phyloP scores from a whole-genome alignment of 1,140 invertebrate genomes.

The Sarcophaga bullata region DNA sequence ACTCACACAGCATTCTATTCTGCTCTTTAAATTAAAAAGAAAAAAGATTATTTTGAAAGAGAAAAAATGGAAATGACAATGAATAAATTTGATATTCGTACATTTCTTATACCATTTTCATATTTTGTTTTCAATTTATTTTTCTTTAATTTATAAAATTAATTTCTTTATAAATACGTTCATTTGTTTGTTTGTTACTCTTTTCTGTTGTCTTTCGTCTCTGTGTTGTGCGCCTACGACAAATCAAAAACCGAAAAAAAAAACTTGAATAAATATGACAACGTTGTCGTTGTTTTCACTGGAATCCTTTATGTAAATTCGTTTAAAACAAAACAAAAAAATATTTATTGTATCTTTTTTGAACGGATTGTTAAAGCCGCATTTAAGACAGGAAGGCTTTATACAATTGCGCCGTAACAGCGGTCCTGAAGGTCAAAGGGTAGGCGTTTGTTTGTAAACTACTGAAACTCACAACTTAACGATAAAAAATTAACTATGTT shows the following conservation, averaged over 20 bases:
- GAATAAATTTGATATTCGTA: too few species aligned
- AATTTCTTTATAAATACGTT: conserved; percentile 38
- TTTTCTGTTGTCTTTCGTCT: conserved; percentile 31
- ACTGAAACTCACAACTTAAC: not conserved
- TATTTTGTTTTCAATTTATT: not conserved
- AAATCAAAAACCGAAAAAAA: conserved; percentile 21
- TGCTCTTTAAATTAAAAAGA: not conserved
- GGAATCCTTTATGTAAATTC: not conserved
- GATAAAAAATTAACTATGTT: conserved; percentile 30
- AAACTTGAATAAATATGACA: conserved; percentile 32
- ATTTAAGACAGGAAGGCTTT: conserved; percentile 64
- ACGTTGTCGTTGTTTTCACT: not conserved
- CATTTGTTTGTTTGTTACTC: conserved; percentile 38
- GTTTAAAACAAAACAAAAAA: not conserved
- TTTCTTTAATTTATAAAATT: conserved; percentile 34
- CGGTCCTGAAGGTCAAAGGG: conserved; percentile 64
- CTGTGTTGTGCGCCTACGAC: conserved; percentile 17
- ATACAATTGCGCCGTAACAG: conserved; percentile 64
- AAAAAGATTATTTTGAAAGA: too few species aligned
- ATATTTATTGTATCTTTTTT: not conserved
- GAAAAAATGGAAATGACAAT: too few species aligned
- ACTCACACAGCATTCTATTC: not conserved
- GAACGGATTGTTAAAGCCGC: conserved; percentile 50
- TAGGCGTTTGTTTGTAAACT: conserved; percentile 50
- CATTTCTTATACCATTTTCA: too few species aligned